Conservation (phyloP, 2,797 vertebrate species). For the Anguilla obscura region DNA sequence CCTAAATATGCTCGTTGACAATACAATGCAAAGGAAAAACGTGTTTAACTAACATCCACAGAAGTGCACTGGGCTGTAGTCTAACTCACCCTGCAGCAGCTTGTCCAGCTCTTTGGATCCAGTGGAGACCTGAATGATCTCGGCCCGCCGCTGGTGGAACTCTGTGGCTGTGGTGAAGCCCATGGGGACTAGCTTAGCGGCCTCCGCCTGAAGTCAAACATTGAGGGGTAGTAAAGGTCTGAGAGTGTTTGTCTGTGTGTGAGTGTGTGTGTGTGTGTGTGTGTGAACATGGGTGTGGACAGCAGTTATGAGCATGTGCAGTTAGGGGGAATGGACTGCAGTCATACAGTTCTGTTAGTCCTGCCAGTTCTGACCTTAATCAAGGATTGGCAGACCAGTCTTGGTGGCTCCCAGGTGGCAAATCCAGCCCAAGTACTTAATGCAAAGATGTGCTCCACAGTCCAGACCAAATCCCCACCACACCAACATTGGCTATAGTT, state of each 20-base stretch:
- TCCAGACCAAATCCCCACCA: too few relatives aligned
- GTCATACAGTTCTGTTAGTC: too few relatives aligned
- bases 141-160: constrained; percentile 93
- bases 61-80: not conserved
- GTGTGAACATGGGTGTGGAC: not conserved
- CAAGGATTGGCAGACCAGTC: too few relatives aligned
- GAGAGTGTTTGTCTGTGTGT: not conserved
- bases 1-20: not conserved
- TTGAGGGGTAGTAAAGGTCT: not conserved
- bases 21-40: not conserved
- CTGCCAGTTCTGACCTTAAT: too few relatives aligned
- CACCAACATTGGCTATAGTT: too few relatives aligned
- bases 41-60: not conserved
- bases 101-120: constrained; percentile 97
- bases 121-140: constrained; percentile 96
- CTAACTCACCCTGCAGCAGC: constrained; percentile 83
- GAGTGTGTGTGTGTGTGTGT: not conserved
- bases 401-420: too few relatives aligned
- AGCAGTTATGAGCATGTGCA: not conserved
- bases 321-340: too few relatives aligned
- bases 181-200: constrained; percentile 95
- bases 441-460: too few relatives aligned
- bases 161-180: constrained; percentile 97
- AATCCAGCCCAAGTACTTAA: too few relatives aligned
- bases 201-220: constrained; percentile 77